Percentiles rank a stretch among this genome's conserved stretches.
Conservation (phyloP, 2,888 invertebrate genomes). For the Prosapia bicincta region DNA sequence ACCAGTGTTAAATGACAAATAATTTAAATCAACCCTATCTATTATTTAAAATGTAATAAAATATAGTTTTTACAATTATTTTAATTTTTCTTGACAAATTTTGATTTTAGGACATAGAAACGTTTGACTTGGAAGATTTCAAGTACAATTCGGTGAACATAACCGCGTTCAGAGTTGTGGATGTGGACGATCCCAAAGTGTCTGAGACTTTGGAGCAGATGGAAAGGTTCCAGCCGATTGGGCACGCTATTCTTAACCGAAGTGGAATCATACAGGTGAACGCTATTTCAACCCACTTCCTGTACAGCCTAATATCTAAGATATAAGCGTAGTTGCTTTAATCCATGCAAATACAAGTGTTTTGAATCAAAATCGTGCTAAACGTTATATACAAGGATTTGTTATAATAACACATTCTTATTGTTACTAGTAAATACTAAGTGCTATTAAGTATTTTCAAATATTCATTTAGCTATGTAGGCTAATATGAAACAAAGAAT, state of each 20-base stretch:
- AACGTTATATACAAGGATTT: too few relatives aligned
- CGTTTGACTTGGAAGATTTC: constrained; percentile 85
- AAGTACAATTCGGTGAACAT: constrained; percentile 93
- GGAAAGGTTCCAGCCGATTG: constrained; percentile 85
- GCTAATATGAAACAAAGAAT: too few relatives aligned
- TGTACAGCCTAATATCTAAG: background rate
- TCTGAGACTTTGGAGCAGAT: constrained; percentile 74
- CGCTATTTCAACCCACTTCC: too few relatives aligned
- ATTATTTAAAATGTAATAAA: too few relatives aligned
- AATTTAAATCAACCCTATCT: too few relatives aligned
- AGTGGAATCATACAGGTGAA: constrained; percentile 63
- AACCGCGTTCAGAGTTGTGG: constrained; percentile 88
- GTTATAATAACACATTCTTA: too few relatives aligned
- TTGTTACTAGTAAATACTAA: too few relatives aligned
- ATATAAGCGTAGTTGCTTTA: background rate
- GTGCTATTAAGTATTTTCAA: too few relatives aligned
- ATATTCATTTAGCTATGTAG: too few relatives aligned
- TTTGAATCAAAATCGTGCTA: background rate
- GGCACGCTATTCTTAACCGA: constrained; percentile 69
- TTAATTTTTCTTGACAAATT: too few relatives aligned
- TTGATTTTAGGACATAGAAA: constrained; percentile 70
- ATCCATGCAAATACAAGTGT: background rate
- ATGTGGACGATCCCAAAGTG: constrained; percentile 71
- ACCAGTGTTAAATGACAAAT: too few relatives aligned
- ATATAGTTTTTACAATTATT: too few relatives aligned